Conservation (phyloP, 2,888 invertebrate species). For the Ypsolopha scabrella region DNA sequence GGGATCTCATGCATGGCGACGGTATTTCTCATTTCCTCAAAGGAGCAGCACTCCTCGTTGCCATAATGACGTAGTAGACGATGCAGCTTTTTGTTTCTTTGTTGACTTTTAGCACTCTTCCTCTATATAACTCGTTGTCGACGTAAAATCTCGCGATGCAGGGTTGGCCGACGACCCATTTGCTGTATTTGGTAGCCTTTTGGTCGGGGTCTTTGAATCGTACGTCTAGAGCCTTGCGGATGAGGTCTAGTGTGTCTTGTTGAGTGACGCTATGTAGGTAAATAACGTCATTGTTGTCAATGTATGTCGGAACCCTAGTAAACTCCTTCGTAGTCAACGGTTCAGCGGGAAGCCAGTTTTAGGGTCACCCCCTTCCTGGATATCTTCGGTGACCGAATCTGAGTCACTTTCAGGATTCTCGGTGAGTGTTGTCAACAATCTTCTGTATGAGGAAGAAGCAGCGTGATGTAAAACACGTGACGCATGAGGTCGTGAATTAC, state of each 20-base stretch:
- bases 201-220: conserved; percentile 53
- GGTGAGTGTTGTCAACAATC: too few relatives aligned
- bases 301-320: conserved; percentile 68
- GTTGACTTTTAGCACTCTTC: conserved; percentile 60
- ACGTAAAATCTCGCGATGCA: conserved; percentile 77
- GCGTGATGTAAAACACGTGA: too few relatives aligned
- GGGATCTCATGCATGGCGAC: conserved; percentile 75
- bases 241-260: conserved; percentile 50
- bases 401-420: neutral
- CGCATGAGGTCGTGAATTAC: too few relatives aligned
- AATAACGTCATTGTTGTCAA: conserved; percentile 58
- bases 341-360: conserved; percentile 71
- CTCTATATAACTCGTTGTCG: conserved; percentile 80
- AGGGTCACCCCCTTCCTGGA: conserved; percentile 8
- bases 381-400: neutral
- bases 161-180: conserved; percentile 74
- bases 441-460: too few relatives aligned
- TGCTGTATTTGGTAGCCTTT: conserved; percentile 46
- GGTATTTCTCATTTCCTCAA: conserved; percentile 70
- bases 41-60: conserved; percentile 75
- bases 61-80: conserved; percentile 85
- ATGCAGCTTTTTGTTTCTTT: conserved; percentile 43
- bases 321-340: conserved; percentile 64
- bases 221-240: conserved; percentile 58
- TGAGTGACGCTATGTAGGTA: conserved; percentile 42